Evolutionary conservation across 2,113 vertebrate species (phyloP), one percentile per base, ranked within the genome.

Genomic region (Anolis carolinensis): DNA sequence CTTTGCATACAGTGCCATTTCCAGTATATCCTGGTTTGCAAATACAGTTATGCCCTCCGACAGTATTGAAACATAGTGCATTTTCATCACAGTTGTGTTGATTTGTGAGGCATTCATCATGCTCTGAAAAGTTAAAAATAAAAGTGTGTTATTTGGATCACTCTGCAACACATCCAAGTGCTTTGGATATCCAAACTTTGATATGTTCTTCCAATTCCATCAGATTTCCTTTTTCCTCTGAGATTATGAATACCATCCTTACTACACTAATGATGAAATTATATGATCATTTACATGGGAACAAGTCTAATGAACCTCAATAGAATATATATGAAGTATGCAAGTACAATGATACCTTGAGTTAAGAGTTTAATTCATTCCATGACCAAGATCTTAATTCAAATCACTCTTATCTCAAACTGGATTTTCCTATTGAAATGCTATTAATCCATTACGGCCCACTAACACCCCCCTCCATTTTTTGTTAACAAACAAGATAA

Each of bases 61-160:
- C 98, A 0, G 98, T 99, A 94, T 99, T 99, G 93, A 99, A 99
- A 92, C 99, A 99, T 67, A 99, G 91, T 0, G 99, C 99, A 0
- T 99, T 99, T 88, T 98, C 97, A 83, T 99, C 98, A 67, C 99
- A 99, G 95, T 94, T 98, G 96, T 99, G 98, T 86, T 98, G 97
- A 82, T 98, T 98, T 39, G 97, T 98, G 93, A 96, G 75, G 78
- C 99, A 99, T 92, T 99, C 99, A 0, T 99, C 98, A 7, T 99
- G 98, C 95, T 99, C 98, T 99, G 90, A 84, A 96, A 96, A 65
- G 75, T 74, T 85, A 90, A 94, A 84, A 93, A 70, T 34, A 63
- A 92, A 63, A 2, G 6, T 27, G 62, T 34, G 21, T 84, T 84
- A 85, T 25, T 81, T 86, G 70, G 78, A 67, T 50, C 39, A 23